Conservation (phyloP, 2,797 vertebrate genomes). For the Channallabes apus region DNA sequence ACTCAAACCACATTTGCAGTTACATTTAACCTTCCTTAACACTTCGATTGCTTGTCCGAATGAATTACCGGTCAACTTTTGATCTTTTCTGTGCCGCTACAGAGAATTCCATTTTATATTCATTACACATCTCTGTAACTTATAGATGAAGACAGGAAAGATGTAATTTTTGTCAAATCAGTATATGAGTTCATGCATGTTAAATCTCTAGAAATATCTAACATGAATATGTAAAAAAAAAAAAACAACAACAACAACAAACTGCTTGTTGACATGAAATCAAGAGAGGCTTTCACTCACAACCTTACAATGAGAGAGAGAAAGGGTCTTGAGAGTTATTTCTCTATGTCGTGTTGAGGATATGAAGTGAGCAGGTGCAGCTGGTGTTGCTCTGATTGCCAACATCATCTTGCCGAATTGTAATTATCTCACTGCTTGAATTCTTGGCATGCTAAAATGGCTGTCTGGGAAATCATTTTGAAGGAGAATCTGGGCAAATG, state of each 20-base stretch:
- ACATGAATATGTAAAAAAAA: constrained; percentile 1
- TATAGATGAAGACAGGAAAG: constrained; percentile 1
- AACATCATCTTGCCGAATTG: constrained; percentile 32
- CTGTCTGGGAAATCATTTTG: constrained; percentile 28
- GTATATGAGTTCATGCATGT: neutral
- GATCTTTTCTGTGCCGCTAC: constrained; percentile 39
- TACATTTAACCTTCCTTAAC: constrained; percentile 59
- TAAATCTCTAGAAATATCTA: constrained; percentile 17
- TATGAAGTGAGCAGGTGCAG: constrained; percentile 40
- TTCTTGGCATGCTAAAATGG: constrained; percentile 24
- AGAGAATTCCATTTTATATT: constrained; percentile 35
- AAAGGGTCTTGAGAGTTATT: constrained; percentile 25
- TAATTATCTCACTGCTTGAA: constrained; percentile 46
- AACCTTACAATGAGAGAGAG: constrained; percentile 11
- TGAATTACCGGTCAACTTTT: constrained; percentile 44
- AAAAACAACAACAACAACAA: neutral
- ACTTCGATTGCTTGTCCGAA: constrained; percentile 53
- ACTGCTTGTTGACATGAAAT: constrained; percentile 27
- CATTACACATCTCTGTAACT: neutral
- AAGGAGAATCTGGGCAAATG: constrained; percentile 16
- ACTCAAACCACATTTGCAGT: constrained; percentile 56
- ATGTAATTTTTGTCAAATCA: constrained; percentile 6
- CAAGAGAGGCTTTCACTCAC: neutral
- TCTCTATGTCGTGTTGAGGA: constrained; percentile 3
- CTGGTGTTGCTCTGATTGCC: constrained; percentile 39